A percentile compares a stretch with the other conserved stretches of the same genome.
Conservation (phyloP, 2,797 vertebrate species). For the Sebastes itinus region DNA sequence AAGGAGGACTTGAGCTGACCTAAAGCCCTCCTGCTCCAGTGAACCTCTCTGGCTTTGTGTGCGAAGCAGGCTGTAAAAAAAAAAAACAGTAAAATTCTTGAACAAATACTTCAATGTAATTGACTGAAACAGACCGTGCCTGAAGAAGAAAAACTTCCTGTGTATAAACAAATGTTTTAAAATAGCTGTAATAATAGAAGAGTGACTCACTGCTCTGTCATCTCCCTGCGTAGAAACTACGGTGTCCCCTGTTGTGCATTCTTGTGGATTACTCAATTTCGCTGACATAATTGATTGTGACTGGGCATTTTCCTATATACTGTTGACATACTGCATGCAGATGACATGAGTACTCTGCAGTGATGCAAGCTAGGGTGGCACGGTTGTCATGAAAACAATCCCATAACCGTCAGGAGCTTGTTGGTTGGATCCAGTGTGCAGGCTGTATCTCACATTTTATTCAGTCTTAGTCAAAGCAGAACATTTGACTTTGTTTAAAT, state of each 20-base stretch:
- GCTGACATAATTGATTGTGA: neutral
- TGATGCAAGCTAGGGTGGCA: neutral
- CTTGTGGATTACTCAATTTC: neutral
- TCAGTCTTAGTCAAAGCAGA: neutral
- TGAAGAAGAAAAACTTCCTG: neutral
- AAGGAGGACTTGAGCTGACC: no score
- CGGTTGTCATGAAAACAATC: neutral
- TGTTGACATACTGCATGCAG: neutral
- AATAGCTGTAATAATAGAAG: neutral
- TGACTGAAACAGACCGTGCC: neutral
- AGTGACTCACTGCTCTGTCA: slow-evolving; percentile 25
- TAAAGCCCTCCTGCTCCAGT: no score
- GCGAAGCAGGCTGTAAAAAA: neutral
- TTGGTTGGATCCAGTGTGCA: no score
- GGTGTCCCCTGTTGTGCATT: neutral
- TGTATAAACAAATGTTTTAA: neutral
- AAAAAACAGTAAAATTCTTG: neutral
- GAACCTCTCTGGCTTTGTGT: neutral
- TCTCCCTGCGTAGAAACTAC: neutral
- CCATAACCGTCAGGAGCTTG: neutral
- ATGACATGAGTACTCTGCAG: neutral
- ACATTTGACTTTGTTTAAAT: neutral
- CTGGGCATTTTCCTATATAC: slow-evolving; percentile 8
- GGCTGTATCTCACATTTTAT: neutral
- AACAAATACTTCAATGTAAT: neutral